Evolutionary conservation across 2,113 vertebrate genomes (phyloP), one percentile per base, ranked within the genome.

Genomic region (Ia io): DNA sequence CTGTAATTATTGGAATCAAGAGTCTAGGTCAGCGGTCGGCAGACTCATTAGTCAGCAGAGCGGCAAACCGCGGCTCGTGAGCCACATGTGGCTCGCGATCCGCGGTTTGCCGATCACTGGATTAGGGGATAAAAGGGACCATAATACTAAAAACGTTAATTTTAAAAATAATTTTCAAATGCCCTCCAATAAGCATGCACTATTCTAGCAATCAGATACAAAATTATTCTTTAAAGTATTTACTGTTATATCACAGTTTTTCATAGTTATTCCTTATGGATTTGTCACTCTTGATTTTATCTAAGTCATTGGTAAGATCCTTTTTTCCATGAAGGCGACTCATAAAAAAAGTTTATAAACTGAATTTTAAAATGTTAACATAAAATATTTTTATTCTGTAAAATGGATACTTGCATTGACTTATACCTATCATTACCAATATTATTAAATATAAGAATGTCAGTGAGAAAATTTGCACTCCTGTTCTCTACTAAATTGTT

Each of bases 231-330:
- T 80, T 22, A 3, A 74, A 69, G 23, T 69, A 22, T 73, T 47
- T 69, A 74, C 84, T 23, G 40, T 23, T 51, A 1, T 74, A 49
- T 88, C 1, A 61, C 30, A 91, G 0, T 70, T 91, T 86, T 92
- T 85, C 44, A 40, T 63, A 80, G 77, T 80, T 91, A 61, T 16
- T 5, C 9, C 30, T 79, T 32, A 67, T 28, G 44, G n/a, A 32
- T 71, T 74, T 89, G 71, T 90, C 65, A 74, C n/a, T 18, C n/a
- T 78, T 90, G 56, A 90, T 92, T 92, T 84, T 90, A 88, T 65
- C 67, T 79, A 79, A 84, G 49, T 28, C 49, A 61, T 23, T 61
- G 40, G 11, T 71, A 51, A 77, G 47, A 53, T 35, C 18, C 17
- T 77, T 70, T 67, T 63, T 69, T 23, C 49, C 67, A 69, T 69